A percentile compares a stretch with the other conserved stretches of the same genome.
Conservation (phyloP, 53 echinoderm and acorn worm species). For the Holothuria leucospilota region DNA sequence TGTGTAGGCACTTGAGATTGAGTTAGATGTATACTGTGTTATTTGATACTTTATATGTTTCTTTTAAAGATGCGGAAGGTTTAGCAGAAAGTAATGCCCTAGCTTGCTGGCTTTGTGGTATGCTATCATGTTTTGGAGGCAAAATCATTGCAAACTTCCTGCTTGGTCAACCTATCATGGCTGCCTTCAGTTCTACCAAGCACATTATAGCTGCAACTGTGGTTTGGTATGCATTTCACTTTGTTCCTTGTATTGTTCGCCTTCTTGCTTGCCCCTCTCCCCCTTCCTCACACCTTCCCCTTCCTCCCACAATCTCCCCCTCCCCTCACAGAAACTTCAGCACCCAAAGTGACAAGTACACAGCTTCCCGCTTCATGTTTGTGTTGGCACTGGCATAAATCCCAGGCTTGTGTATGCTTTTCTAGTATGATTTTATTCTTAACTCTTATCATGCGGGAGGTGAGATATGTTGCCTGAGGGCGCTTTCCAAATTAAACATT, state of each 20-base stretch:
- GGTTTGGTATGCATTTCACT: conserved; percentile 73
- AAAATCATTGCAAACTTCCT: conserved; percentile 88
- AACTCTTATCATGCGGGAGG: too few species aligned
- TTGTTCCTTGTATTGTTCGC: too few species aligned
- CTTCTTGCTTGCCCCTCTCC: not conserved
- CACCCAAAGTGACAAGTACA: too few species aligned
- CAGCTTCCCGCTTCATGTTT: too few species aligned
- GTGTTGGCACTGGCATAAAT: too few species aligned
- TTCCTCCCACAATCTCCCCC: not conserved
- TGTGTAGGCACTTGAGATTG: too few species aligned
- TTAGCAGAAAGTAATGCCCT: conserved; percentile 86
- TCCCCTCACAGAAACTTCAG: too few species aligned
- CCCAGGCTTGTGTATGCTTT: too few species aligned
- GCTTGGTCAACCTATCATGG: conserved; percentile 87
- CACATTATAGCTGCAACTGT: conserved; percentile 77
- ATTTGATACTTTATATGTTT: not conserved
- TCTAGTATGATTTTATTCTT: too few species aligned
- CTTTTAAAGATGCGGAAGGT: conserved; percentile 60
- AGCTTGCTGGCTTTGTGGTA: conserved; percentile 94
- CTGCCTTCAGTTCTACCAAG: conserved; percentile 78
- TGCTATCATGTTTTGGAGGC: conserved; percentile 96
- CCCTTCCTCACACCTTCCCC: not conserved
- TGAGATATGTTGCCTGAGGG: too few species aligned
- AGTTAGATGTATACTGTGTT: too few species aligned
- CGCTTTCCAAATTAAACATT: too few species aligned